Base-by-base conservation (phyloP, 2,888 invertebrate species). In the Pseudeuparius sepicola region DNA sequence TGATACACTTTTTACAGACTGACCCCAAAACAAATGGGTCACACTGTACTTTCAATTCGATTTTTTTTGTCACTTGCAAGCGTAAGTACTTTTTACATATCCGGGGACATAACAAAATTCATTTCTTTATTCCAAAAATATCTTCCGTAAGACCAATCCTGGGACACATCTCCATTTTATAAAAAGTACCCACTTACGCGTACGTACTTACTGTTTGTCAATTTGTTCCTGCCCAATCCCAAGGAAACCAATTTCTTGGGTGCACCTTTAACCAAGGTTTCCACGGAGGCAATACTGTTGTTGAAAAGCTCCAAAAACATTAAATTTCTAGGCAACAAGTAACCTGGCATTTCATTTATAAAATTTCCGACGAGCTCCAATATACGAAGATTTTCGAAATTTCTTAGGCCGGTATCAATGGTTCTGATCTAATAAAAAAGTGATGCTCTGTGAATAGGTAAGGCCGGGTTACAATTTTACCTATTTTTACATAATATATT, bases 201-300 rank as follows among this genome's bases (percentile, higher is more conserved):
- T n/a, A n/a, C 20, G 20, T 28, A 50, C 57, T 52, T 50, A 61
- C 60, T 49, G 37, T 59, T 48, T 4, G 48, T 49, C 25, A 63
- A 34, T 24, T 64, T 53, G 52, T 74, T 74, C 41, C 64, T 60
- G 2, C 65, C 62, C 13, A 74, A 55, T 23, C 73, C 73, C 30
- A 74, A 52, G 46, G 71, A 67, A 3, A 64, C 39, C 28, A 73
- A 48, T 26, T 56, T 51, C 27, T 42, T 36, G 1, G 73, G 71
- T 2, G 45, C 40, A 58, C 56, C 40, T 40, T 31, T 53, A 2
- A 52, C 53, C 36, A 71, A 59, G 6, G 42, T 40, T 4, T 52
- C 49, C 10, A 70, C 30, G 41, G 54, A 48, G 3, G 41, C 48
- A 16, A 73, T 60, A 39, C 60, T 44, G 53, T 73, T 73, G 10